Conservation (phyloP, 92 coral and sea anemone species). For the Phenganax subtilis region DNA sequence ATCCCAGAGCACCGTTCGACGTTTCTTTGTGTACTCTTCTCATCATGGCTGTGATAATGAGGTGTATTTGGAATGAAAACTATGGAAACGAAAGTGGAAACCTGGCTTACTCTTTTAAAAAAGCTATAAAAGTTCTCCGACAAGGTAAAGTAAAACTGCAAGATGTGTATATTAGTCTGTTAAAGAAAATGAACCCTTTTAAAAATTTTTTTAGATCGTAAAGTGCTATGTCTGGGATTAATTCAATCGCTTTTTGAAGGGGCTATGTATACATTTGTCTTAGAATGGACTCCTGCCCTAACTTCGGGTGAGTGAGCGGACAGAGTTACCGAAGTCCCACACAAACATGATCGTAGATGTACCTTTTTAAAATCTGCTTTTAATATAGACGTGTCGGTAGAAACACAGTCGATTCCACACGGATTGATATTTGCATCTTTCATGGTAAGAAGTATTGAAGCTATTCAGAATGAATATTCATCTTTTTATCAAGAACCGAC, state of each 20-base stretch:
- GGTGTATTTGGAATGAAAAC: slow-evolving; percentile 77
- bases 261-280: slow-evolving; percentile 90
- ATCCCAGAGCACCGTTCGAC: slow-evolving; percentile 92
- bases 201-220: slow-evolving; percentile 53
- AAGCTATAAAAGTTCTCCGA: slow-evolving; percentile 58
- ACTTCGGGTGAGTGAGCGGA: slow-evolving; percentile 61
- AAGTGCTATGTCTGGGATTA: slow-evolving; percentile 74
- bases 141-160: slow-evolving; percentile 49
- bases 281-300: slow-evolving; percentile 96
- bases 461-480: background rate
- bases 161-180: background rate
- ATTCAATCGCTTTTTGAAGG: slow-evolving; percentile 94
- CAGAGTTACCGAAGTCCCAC: background rate
- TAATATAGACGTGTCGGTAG: slow-evolving; percentile 48
- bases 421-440: slow-evolving; percentile 89
- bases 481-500: background rate
- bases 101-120: slow-evolving; percentile 48
- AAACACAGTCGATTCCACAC: slow-evolving; percentile 69
- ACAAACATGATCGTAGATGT: background rate
- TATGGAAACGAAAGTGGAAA: slow-evolving; percentile 70
- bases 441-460: slow-evolving; percentile 55
- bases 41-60: slow-evolving; percentile 53
- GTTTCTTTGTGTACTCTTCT: slow-evolving; percentile 56
- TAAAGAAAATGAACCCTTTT: background rate
- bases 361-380: background rate